These are phyloP conservation scores for Aporophyla nigra DNA, from an alignment of 2,888 invertebrate species.

Conservation along the genomic window DNA sequence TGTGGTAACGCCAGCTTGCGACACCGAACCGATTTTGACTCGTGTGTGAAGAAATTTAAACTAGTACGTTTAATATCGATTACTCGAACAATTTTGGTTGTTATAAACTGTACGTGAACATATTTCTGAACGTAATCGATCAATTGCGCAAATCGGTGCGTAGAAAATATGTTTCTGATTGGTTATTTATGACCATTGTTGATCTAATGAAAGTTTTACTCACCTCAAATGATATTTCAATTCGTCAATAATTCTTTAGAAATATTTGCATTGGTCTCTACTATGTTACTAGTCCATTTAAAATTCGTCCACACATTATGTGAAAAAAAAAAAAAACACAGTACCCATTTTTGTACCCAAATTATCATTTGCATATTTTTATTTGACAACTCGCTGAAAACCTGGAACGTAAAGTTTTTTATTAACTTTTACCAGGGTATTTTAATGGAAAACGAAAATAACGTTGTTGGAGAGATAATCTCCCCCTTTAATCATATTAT, in stretches of 20 bases:
- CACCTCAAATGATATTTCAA: conserved; percentile 15
- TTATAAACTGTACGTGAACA: conserved; percentile 68
- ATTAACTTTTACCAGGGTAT: conserved; percentile 22
- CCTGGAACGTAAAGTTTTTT: conserved; percentile 28
- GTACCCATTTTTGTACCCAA: conserved; percentile 40
- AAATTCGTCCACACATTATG: conserved; percentile 23
- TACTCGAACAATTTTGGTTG: conserved; percentile 65
- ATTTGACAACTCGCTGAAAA: conserved; percentile 48
- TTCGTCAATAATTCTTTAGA: conserved; percentile 36
- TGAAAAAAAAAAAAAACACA: conserved; percentile 37
- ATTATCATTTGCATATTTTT: conserved; percentile 59
- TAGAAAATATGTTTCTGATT: conserved; percentile 63
- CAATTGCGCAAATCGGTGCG: conserved; percentile 66
- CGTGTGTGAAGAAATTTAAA: conserved; percentile 65
- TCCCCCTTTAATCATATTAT: not conserved
- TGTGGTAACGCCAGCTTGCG: conserved; percentile 57
- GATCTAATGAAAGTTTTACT: conserved; percentile 58
- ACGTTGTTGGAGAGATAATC: not conserved
- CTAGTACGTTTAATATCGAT: conserved; percentile 57
- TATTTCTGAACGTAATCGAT: conserved; percentile 72
- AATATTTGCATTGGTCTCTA: conserved; percentile 13
- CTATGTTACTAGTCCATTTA: conserved; percentile 14
- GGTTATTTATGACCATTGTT: conserved; percentile 47
- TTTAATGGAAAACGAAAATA: conserved; percentile 20
- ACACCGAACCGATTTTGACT: conserved; percentile 52